These are phyloP conservation scores for Notolepis coatsorum DNA, from an alignment of 2,797 vertebrate genomes.

Conservation along the genomic window DNA sequence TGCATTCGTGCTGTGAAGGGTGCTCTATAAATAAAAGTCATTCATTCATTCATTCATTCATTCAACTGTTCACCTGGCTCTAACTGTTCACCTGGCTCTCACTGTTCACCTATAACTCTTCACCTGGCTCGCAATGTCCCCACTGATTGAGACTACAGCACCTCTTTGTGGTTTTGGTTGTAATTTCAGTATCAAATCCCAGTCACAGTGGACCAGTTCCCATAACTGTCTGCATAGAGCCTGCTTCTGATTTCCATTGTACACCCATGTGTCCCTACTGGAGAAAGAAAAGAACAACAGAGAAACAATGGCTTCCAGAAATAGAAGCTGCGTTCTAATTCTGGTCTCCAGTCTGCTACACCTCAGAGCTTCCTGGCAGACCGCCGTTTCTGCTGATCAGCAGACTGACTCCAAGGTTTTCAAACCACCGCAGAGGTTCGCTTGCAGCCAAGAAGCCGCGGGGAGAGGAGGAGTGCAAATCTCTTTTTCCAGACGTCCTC, in stretches of 20 bases:
- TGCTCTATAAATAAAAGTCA: too few species aligned
- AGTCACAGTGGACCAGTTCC: constrained; percentile 19
- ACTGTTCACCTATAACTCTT: constrained; percentile 7
- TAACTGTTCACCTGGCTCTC: constrained; percentile 10
- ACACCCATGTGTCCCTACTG: constrained; percentile 9
- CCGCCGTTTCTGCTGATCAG: constrained; percentile 63
- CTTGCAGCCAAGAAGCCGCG: constrained; percentile 54
- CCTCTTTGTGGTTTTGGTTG: background rate
- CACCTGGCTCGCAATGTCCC: constrained; percentile 42
- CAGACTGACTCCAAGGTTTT: constrained; percentile 61
- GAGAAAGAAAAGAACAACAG: constrained; percentile 28
- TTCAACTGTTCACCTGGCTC: constrained; percentile 55
- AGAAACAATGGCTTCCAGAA: constrained; percentile 30
- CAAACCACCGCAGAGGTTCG: constrained; percentile 37
- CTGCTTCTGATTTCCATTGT: constrained; percentile 4
- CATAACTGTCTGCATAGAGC: constrained; percentile 1
- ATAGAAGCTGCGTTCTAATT: constrained; percentile 14
- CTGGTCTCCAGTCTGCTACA: constrained; percentile 7
- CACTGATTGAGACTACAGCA: background rate
- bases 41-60: too few species aligned
- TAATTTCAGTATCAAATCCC: background rate
- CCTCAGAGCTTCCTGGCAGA: constrained; percentile 42
- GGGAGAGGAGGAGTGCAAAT: constrained; percentile 50
- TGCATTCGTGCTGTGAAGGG: too few species aligned
- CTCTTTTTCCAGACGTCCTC: constrained; percentile 63